Conservation (phyloP, 2,888 invertebrate species). For the Rotaria sp. region DNA sequence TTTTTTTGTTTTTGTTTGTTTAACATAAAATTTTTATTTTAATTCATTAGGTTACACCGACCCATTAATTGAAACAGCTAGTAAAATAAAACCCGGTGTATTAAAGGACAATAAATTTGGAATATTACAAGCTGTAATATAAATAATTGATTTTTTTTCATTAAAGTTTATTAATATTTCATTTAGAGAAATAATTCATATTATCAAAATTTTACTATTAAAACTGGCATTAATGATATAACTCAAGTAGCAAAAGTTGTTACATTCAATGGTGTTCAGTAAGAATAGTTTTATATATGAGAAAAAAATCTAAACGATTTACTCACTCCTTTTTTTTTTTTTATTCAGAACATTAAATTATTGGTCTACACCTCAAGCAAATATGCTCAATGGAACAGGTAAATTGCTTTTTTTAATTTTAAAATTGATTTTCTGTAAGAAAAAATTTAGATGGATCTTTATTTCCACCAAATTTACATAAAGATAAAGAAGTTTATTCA, state of each 20-base stretch:
- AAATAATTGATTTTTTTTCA: background rate
- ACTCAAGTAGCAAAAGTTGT: background rate
- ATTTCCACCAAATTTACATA: background rate
- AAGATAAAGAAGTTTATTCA: background rate
- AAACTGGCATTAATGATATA: background rate
- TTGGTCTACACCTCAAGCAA: conserved; percentile 6
- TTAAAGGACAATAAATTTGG: conserved; percentile 15
- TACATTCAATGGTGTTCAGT: conserved; percentile 14
- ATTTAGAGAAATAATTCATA: background rate
- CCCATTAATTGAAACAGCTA: background rate
- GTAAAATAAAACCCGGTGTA: background rate
- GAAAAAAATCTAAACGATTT: too few relatives aligned
- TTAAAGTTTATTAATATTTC: background rate
- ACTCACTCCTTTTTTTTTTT: background rate
- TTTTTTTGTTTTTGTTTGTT: background rate
- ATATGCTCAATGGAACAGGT: conserved; percentile 23
- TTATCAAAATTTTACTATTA: conserved; percentile 17
- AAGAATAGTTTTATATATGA: background rate
- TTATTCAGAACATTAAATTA: background rate
- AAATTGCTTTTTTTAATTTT: background rate
- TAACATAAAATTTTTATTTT: background rate
- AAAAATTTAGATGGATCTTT: conserved; percentile 4
- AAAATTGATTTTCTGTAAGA: too few relatives aligned
- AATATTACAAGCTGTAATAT: background rate
- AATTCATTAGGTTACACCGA: background rate